These are phyloP conservation scores for Crematogaster levior DNA, from an alignment of 2,888 invertebrate species.

Conservation along the genomic window DNA sequence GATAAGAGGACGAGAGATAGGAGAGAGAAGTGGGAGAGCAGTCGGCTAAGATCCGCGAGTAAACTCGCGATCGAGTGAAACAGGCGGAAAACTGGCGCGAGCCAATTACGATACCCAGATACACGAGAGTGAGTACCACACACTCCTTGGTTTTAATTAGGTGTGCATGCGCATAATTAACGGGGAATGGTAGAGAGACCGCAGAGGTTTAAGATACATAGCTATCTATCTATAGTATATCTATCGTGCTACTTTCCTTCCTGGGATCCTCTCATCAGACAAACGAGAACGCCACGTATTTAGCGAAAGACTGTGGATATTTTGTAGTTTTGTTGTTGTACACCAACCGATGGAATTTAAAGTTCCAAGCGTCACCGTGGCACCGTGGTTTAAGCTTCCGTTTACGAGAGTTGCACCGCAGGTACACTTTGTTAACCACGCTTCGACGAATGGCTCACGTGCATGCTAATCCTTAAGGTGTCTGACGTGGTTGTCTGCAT, in stretches of 20 bases:
- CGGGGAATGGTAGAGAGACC: conserved; percentile 35
- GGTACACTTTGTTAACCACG: conserved; percentile 51
- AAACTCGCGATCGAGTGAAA: conserved; percentile 59
- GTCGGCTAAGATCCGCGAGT: conserved; percentile 46
- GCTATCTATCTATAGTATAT: conserved; percentile 13
- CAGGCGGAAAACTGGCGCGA: conserved; percentile 63
- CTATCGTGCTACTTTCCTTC: neutral
- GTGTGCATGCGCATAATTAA: conserved; percentile 68
- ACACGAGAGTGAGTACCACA: conserved; percentile 64
- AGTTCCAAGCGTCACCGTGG: conserved; percentile 14
- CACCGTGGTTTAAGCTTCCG: conserved; percentile 49
- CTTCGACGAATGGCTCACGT: conserved; percentile 55
- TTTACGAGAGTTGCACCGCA: conserved; percentile 53
- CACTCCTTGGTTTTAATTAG: conserved; percentile 70
- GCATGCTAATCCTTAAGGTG: conserved; percentile 61
- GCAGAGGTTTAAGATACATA: conserved; percentile 50
- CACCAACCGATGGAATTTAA: conserved; percentile 45
- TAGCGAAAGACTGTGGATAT: conserved; percentile 41
- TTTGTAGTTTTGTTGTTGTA: no score
- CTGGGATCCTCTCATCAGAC: neutral
- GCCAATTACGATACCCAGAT: conserved; percentile 64
- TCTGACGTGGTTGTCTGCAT: conserved; percentile 43
- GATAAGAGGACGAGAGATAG: neutral
- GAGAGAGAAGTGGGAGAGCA: neutral
- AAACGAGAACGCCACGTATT: neutral